Percentiles rank a stretch among this genome's conserved stretches.
phyloP scores from a whole-genome alignment of 2,113 vertebrate species.

The Aspiorhynchus laticeps region DNA sequence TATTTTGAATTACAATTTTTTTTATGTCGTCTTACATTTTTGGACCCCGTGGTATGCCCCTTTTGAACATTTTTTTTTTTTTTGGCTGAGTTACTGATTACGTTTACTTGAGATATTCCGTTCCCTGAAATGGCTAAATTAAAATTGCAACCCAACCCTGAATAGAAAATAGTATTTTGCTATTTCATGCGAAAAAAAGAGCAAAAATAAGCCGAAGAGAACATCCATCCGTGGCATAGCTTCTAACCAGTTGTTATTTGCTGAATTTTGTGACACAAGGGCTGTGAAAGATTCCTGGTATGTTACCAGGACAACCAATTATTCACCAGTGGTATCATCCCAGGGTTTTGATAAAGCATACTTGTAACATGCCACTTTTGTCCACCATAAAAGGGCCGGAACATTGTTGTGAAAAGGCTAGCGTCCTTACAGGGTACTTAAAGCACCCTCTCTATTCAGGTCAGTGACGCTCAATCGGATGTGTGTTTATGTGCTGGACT shows the following conservation, averaged over 20 bases:
- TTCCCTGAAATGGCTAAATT: neutral
- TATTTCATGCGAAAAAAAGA: neutral
- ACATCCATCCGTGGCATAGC: neutral
- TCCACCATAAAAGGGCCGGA: slow-evolving; percentile 36
- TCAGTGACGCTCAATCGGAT: slow-evolving; percentile 6
- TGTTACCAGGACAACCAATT: slow-evolving; percentile 64
- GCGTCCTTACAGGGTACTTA: slow-evolving; percentile 6
- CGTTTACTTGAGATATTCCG: too few species aligned
- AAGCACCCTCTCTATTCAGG: slow-evolving; percentile 4
- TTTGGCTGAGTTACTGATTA: too few species aligned
- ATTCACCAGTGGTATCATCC: slow-evolving; percentile 53
- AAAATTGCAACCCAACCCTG: neutral
- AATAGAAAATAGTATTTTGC: neutral
- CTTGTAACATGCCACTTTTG: slow-evolving; percentile 21
- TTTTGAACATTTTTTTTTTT: too few species aligned
- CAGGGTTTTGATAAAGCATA: slow-evolving; percentile 43
- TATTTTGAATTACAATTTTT: too few species aligned
- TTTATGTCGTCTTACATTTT: too few species aligned
- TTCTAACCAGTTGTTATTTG: slow-evolving; percentile 21
- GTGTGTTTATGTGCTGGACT: neutral
- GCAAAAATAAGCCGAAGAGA: too few species aligned
- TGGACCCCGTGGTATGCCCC: too few species aligned
- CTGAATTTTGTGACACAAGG: slow-evolving; percentile 35
- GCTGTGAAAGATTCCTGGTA: slow-evolving; percentile 48
- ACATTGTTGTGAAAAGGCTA: slow-evolving; percentile 23